Base-by-base conservation (phyloP, 1,140 invertebrate species). In the Drosophila parabipectinata region DNA sequence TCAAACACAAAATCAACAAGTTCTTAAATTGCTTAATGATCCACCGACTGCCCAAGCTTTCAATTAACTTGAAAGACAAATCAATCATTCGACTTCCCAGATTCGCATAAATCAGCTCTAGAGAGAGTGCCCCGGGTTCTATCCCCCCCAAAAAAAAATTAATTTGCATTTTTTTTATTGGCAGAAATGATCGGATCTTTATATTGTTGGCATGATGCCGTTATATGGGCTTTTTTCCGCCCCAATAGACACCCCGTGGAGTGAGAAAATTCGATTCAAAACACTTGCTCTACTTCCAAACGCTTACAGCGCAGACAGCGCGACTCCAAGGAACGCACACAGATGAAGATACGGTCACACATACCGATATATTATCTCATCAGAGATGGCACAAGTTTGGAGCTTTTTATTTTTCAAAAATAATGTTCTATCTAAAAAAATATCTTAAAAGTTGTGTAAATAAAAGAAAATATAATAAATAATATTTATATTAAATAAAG, bases 261-360 rank as follows among this genome's bases (percentile, higher is more conserved):
- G 60, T 47, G 60, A 68, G 66, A 39, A 69, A 48, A 56, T 21
- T 18, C 44, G 44, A 47, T 52, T 72, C 53, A 56, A 41, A 57
- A 71, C 78, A 85, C 82, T 81, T 85, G 82, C 82, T 87, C 82
- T 56, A 85, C 69, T 85, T 85, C 66, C 57, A 53, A 37, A 37
- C 18, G 60, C 52, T 78, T 87, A 78, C 82, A 75, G 48, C 60
- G 78, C 77, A 87, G 82, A 85, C 82, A 81, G 82, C 58, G 69
- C 66, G 82, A 76, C 73, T 75, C 73, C 81, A 74, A 51, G 63
- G 58, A 66, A 37, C 73, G 52, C 55, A 54, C 55, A 59, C 71
- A 61, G 12, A 47, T 15, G 10, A 21, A 24, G 44, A 18, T 30
- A 54, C n/a, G 32, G 12, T 28, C 28, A 47, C 7, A 24, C 34